Base-by-base conservation (phyloP, 2,113 vertebrate genomes). In the Bos javanicus region DNA sequence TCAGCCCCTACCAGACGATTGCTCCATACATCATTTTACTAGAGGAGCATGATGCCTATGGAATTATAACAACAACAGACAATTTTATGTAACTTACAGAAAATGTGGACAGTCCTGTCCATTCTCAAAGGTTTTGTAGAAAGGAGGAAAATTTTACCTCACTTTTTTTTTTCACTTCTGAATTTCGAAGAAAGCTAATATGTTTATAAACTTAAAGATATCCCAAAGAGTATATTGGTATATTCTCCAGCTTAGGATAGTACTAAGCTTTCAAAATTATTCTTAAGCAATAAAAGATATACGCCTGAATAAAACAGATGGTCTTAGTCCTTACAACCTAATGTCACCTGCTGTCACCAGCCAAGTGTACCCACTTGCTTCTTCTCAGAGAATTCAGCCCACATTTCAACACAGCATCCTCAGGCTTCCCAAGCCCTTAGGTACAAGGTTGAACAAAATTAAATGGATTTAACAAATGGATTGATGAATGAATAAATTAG, bases 1-100 rank as follows among this genome's bases (percentile, higher is more conserved):
- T 99, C 99, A 99, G 99, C 99, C 99, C 98, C 99, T 98, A 99
- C 99, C 98, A 99, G 99, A 99, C 98, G 98, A 99, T 99, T 99
- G 99, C 99, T 98, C 99, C 99, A 99, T 99, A 99, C 98, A 99
- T 99, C 99, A 99, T 99, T 98, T 99, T 98, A 97, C 98, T 62
- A 96, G 97, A 98, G 94, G 96, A 98, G 97, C 96, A 50, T 81
- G 97, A 98, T 99, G 99, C 98, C 98, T 98, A 98, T 98, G 82
- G 99, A 99, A 99, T 99, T 98, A 98, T 84, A 99, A 98, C 98
- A 98, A 97, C 98, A 98, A 96, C 97, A 97, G 96, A 62, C 39
- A 6, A 92, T 28, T 50, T 96, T 90, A 71, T 96, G 86, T 87
- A 86, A 95, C 91, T 97, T 98, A 89, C 78, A 89, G 93, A 59